Percentiles rank a stretch among this genome's conserved stretches.
Conservation (phyloP, 2,113 vertebrate species). For the Fregetta grallaria region DNA sequence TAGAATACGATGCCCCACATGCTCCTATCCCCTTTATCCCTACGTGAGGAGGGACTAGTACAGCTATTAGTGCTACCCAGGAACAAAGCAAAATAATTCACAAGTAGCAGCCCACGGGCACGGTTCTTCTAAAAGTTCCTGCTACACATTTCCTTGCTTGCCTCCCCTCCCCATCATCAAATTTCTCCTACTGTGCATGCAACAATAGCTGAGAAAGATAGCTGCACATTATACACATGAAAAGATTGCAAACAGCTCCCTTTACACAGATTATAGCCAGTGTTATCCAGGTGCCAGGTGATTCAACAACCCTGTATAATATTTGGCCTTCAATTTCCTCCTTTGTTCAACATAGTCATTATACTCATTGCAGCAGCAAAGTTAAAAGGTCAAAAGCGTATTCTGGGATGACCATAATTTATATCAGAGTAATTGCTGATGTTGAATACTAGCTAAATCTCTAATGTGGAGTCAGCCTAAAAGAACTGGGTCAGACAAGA, state of each 20-base stretch:
- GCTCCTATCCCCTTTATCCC: neutral
- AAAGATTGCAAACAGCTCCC: neutral
- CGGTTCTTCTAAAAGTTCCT: neutral
- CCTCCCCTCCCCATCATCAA: neutral
- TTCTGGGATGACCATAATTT: neutral
- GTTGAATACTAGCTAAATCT: neutral
- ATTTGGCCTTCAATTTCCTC: neutral
- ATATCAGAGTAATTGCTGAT: neutral
- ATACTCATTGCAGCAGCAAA: neutral
- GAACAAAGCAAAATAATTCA: neutral
- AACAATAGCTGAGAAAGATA: neutral
- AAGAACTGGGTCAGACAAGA: neutral
- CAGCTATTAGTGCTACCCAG: neutral
- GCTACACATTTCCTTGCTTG: neutral
- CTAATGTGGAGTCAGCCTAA: neutral
- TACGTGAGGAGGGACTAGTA: neutral
- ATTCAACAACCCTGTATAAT: neutral
- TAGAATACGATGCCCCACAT: accelerated
- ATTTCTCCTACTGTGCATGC: neutral
- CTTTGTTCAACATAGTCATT: neutral
- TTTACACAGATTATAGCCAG: neutral
- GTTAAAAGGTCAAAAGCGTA: conserved; percentile 7
- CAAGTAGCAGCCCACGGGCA: neutral
- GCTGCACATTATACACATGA: neutral
- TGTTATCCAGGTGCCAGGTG: neutral